phyloP scores from a whole-genome alignment of 2,888 invertebrate genomes.

The Temnothorax rugatulus region DNA sequence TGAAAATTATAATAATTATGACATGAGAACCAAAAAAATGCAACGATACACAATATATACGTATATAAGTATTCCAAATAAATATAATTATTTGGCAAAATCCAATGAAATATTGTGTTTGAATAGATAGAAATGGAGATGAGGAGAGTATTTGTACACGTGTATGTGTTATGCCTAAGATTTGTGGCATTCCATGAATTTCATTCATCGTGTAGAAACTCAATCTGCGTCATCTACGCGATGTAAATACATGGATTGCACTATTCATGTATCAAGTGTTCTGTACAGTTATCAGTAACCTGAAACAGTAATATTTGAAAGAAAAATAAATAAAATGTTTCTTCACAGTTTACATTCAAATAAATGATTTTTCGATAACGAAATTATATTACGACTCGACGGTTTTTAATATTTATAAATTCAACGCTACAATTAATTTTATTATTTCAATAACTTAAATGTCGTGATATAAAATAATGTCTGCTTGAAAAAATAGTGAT shows the following conservation, averaged over 20 bases:
- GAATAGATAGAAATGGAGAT: neutral
- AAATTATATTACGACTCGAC: neutral
- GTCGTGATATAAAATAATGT: neutral
- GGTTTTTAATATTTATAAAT: constrained; percentile 9
- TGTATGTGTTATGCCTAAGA: neutral
- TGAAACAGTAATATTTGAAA: constrained; percentile 3
- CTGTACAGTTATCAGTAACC: neutral
- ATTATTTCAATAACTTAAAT: constrained; percentile 16
- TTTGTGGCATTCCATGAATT: constrained; percentile 24
- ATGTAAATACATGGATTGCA: constrained; percentile 4
- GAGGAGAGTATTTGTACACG: neutral
- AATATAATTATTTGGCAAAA: constrained; percentile 7
- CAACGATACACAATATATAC: neutral
- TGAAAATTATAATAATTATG: neutral
- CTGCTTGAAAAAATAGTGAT: neutral
- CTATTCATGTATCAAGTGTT: neutral
- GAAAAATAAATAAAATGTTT: neutral
- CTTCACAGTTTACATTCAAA: neutral
- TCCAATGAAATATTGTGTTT: neutral
- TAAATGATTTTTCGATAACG: neutral
- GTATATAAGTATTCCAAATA: neutral
- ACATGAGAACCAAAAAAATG: neutral
- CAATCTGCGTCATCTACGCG: neutral
- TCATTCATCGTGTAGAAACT: constrained; percentile 17
- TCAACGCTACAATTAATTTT: neutral